Evolutionary conservation across 1,140 invertebrate genomes (phyloP), one percentile per base, ranked within the genome.

Genomic region (Drosophila busckii): DNA sequence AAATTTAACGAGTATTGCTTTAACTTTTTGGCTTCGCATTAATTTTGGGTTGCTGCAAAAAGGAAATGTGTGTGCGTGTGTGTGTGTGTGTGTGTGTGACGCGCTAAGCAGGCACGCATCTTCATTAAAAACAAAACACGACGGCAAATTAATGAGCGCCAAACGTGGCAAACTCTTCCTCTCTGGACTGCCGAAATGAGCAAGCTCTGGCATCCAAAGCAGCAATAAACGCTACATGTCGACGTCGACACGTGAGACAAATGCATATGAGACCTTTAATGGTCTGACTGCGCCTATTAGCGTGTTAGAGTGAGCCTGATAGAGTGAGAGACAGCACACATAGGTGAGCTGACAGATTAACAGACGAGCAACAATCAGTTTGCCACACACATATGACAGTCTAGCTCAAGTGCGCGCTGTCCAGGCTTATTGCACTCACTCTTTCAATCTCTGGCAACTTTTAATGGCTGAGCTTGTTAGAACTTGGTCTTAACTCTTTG

Each of bases 111-210:
- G 46, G 46, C 56, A 67, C 68, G 58, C 63, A 68, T 64, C 73
- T 71, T 80, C 73, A 78, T 80, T 80, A 78, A 80, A 78, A 78
- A 78, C 63, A 59, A 67, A n/a, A 66, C 71, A 78, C 56, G 71
- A n/a, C 46, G 67, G 71, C 55, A 80, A 78, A 80, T 78, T 78
- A 78, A 78, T 80, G 71, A 59, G 63, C 53, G 35, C 54, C 64
- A 64, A 78, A 56, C 68, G 71, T 80, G 71, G 44, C 56, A 38
- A 26, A 37, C 8, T 12, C 23, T 10, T 29, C 9, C 19, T 2
- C 19, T 15, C 45, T 25, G 7, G 15, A 25, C 22, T 23, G 17
- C 53, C 40, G 59, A 70, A 31, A 22, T 8, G 12, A 4, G 37
- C 67, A 70, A n/a, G n/a, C 44, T 66, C 63, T 55, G 68, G 49